Evolutionary conservation across 37 sponge, comb jelly and placozoan species (phyloP).

Genomic region (Tethya wilhelma): DNA sequence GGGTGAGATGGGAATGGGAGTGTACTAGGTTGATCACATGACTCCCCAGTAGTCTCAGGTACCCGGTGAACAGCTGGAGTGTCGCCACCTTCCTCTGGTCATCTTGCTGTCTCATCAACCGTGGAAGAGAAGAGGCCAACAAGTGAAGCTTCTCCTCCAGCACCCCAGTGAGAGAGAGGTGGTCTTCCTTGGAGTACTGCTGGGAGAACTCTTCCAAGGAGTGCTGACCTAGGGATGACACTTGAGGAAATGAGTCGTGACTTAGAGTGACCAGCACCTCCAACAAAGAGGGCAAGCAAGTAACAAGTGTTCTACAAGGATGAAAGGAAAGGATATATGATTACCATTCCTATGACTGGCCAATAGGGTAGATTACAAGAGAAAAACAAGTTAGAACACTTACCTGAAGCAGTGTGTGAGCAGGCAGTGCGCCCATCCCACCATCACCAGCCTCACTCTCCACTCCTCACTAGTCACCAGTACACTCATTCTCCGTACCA

Average conservation of each 20-base stretch:
- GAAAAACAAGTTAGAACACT: not conserved
- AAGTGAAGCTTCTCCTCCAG: slow-evolving; percentile 55
- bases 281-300: slow-evolving; percentile 27
- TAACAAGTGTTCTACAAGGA: slow-evolving; percentile 23
- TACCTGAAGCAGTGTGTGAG: slow-evolving; percentile 53
- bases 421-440: slow-evolving; percentile 44
- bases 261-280: slow-evolving; percentile 51
- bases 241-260: slow-evolving; percentile 29
- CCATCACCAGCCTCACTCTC: slow-evolving; percentile 53
- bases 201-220: slow-evolving; percentile 16
- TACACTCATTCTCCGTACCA: slow-evolving; percentile 26
- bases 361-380: not conserved
- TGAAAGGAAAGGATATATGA: too few species aligned
- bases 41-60: slow-evolving; percentile 57
- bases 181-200: slow-evolving; percentile 7
- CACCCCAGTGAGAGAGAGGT: slow-evolving; percentile 9
- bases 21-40: slow-evolving; percentile 27
- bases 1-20: slow-evolving; percentile 69
- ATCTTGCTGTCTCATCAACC: slow-evolving; percentile 51
- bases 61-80: slow-evolving; percentile 66
- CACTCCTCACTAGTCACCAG: slow-evolving; percentile 51
- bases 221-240: slow-evolving; percentile 16
- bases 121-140: slow-evolving; percentile 51
- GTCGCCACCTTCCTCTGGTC: slow-evolving; percentile 50
- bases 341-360: not conserved